These are phyloP conservation scores for Pseudotriccus pelzelni DNA, from an alignment of 2,797 vertebrate genomes.

Conservation along the genomic window DNA sequence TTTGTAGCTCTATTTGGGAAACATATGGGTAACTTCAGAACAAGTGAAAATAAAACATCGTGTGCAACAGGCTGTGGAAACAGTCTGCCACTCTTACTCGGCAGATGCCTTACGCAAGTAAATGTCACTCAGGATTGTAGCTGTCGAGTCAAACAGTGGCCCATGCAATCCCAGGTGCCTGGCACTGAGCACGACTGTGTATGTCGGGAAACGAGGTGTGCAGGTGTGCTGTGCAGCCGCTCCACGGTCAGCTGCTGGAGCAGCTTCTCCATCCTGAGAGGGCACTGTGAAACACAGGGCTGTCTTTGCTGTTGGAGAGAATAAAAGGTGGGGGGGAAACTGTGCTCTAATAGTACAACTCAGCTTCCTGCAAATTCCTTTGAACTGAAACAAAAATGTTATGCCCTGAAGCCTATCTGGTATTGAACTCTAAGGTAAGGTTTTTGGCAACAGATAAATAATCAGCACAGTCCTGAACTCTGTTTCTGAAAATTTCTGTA, in stretches of 20 bases:
- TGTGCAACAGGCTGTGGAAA: neutral
- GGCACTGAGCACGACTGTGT: fast-evolving
- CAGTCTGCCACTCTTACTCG: neutral
- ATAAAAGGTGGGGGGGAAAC: neutral
- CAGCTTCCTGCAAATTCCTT: neutral
- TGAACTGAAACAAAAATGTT: neutral
- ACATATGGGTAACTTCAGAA: neutral
- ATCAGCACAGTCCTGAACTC: fast-evolving
- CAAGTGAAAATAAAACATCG: neutral
- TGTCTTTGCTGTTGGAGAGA: neutral
- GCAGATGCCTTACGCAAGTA: neutral
- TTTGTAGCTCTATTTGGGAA: neutral
- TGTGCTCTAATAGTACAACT: neutral
- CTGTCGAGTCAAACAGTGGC: neutral
- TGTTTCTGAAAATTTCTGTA: neutral
- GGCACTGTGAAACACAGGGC: neutral
- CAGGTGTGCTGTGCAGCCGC: fast-evolving
- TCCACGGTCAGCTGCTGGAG: neutral
- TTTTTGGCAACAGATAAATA: neutral
- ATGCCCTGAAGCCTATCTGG: neutral
- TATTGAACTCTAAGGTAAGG: neutral
- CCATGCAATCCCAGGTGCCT: neutral
- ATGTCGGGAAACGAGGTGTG: neutral
- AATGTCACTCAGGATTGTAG: neutral
- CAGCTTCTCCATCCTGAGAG: neutral